phyloP scores from a whole-genome alignment of 2,888 invertebrate species.

The Sphaeridia pumilis region DNA sequence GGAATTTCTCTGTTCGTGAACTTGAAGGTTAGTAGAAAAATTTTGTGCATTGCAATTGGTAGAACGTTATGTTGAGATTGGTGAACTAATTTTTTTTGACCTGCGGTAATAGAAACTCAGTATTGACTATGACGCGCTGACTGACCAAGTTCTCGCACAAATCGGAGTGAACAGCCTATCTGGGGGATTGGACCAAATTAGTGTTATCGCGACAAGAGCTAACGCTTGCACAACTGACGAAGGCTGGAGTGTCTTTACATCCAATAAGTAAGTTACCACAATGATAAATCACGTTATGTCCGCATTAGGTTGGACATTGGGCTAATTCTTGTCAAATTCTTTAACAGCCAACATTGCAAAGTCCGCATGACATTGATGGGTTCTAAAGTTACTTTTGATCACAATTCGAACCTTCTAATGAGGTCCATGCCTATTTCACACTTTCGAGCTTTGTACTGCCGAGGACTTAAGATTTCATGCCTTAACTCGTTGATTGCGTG shows the following conservation, averaged over 20 bases:
- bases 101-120: slow-evolving; percentile 29
- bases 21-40: slow-evolving; percentile 4
- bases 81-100: not conserved
- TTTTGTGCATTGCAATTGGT: not conserved
- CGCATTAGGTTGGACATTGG: not conserved
- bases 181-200: slow-evolving; percentile 29
- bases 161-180: slow-evolving; percentile 19
- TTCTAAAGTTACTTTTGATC: slow-evolving; percentile 21
- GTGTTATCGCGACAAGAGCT: slow-evolving; percentile 21
- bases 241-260: slow-evolving; percentile 26
- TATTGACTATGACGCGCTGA: slow-evolving; percentile 31
- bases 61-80: not conserved
- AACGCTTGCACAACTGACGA: slow-evolving; percentile 27
- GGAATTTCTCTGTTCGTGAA: slow-evolving; percentile 7
- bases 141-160: slow-evolving; percentile 26
- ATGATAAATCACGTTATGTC: not conserved
- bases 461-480: slow-evolving; percentile 27
- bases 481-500: slow-evolving; percentile 32
- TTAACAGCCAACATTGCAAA: slow-evolving; percentile 27
- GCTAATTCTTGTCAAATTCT: slow-evolving; percentile 1
- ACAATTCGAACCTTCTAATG: slow-evolving; percentile 29
- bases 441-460: slow-evolving; percentile 32
- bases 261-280: slow-evolving; percentile 8
- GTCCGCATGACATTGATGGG: slow-evolving; percentile 30
- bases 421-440: slow-evolving; percentile 30